These are phyloP conservation scores for Mixornis gularis DNA, from an alignment of 2,113 vertebrate species.

Conservation along the genomic window DNA sequence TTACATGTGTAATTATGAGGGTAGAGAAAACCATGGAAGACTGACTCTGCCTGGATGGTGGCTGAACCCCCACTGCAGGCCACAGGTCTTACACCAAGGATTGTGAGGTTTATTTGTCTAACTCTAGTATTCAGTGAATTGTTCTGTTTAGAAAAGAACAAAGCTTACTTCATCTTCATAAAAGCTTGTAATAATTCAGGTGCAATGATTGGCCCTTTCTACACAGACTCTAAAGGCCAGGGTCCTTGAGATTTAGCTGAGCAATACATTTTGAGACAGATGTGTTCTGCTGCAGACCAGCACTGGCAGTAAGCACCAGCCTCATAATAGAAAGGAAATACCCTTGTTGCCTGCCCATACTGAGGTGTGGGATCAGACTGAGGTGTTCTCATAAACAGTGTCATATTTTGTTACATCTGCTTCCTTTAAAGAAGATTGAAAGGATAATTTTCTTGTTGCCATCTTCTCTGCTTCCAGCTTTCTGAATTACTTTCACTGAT, in stretches of 20 bases:
- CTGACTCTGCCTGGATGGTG: neutral
- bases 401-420: neutral
- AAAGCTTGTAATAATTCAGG: neutral
- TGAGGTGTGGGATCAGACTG: neutral
- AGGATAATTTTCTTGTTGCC: neutral
- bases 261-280: neutral
- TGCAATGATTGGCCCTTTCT: neutral
- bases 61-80: neutral
- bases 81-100: neutral
- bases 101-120: neutral
- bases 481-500: neutral
- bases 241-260: neutral
- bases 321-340: neutral
- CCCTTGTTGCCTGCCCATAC: neutral
- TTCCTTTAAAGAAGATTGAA: neutral
- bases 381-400: neutral
- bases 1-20: neutral
- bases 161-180: neutral
- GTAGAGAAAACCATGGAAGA: neutral
- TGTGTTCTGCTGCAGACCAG: fast-evolving
- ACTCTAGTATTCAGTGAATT: neutral
- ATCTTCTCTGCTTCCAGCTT: neutral
- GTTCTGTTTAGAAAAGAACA: neutral
- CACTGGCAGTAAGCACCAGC: neutral
- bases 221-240: neutral